These are phyloP conservation scores for Eumaeus atala DNA, from an alignment of 1,140 invertebrate genomes.

Conservation along the genomic window DNA sequence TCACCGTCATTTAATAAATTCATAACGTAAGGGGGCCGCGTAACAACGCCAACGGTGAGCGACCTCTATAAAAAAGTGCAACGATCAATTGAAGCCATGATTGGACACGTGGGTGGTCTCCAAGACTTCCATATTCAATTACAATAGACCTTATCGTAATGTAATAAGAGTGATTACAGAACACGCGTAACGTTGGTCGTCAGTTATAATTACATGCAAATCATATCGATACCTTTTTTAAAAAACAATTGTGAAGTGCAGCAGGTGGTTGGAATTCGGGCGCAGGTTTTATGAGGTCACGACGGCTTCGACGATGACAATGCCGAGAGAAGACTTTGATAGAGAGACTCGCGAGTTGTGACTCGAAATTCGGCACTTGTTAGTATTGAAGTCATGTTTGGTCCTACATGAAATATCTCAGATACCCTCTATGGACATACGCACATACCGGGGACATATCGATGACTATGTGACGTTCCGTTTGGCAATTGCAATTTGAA, in stretches of 20 bases:
- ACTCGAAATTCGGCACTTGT: too few relatives aligned
- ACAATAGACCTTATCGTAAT: not conserved
- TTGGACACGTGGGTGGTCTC: slow-evolving; percentile 27
- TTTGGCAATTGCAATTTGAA: too few relatives aligned
- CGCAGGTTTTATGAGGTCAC: slow-evolving; percentile 18
- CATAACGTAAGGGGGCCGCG: too few relatives aligned
- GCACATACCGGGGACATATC: too few relatives aligned
- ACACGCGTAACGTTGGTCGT: slow-evolving; percentile 14
- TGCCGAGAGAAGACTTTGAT: too few relatives aligned
- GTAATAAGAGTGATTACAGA: slow-evolving; percentile 5
- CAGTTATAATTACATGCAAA: slow-evolving; percentile 44
- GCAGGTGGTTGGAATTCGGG: slow-evolving; percentile 39
- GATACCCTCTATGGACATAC: too few relatives aligned
- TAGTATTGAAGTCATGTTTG: too few relatives aligned
- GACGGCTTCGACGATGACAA: not conserved
- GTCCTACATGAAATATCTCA: too few relatives aligned
- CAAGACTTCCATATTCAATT: not conserved
- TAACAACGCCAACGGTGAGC: slow-evolving; percentile 3
- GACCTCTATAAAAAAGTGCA: slow-evolving; percentile 12
- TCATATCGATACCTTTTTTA: slow-evolving; percentile 45
- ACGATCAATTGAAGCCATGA: slow-evolving; percentile 11
- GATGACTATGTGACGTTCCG: too few relatives aligned
- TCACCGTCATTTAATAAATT: too few relatives aligned
- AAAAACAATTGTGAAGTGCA: slow-evolving; percentile 36
- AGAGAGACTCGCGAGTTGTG: too few relatives aligned